phyloP scores from a whole-genome alignment of 1,140 invertebrate genomes.

The Dendrolimus punctatus region DNA sequence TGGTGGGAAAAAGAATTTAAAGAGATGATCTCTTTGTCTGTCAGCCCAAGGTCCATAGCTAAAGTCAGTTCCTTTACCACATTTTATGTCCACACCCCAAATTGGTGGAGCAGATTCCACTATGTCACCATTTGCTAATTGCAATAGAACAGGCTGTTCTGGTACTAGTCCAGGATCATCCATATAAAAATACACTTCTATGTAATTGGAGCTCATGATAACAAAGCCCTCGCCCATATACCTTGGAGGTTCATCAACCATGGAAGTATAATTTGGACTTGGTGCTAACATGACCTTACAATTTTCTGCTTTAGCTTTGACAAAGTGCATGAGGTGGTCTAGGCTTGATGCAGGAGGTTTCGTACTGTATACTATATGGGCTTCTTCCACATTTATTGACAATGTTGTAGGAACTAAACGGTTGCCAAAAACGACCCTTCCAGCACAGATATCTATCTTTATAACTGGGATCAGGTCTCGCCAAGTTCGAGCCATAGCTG shows the following conservation, averaged over 20 bases:
- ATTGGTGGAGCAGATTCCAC: slow-evolving; percentile 93
- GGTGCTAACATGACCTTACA: slow-evolving; percentile 94
- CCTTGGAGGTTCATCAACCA: slow-evolving; percentile 95
- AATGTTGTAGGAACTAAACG: slow-evolving; percentile 93
- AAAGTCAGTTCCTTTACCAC: slow-evolving; percentile 96
- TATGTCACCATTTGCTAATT: slow-evolving; percentile 93
- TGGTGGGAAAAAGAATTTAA: slow-evolving; percentile 96
- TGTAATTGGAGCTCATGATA: slow-evolving; percentile 94
- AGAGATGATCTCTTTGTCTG: slow-evolving; percentile 94
- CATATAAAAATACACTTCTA: slow-evolving; percentile 97
- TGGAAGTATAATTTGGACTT: slow-evolving; percentile 93
- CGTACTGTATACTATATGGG: slow-evolving; percentile 95
- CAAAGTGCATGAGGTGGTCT: slow-evolving; percentile 97
- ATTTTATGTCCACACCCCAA: slow-evolving; percentile 96
- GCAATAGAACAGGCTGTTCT: slow-evolving; percentile 90
- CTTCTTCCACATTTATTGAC: slow-evolving; percentile 94
- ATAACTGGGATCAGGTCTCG: slow-evolving; percentile 97
- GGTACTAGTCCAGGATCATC: slow-evolving; percentile 94
- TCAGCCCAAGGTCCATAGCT: slow-evolving; percentile 99
- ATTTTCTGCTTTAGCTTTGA: slow-evolving; percentile 96
- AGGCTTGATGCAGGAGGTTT: slow-evolving; percentile 93
- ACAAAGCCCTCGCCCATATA: slow-evolving; percentile 99
- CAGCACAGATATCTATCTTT: slow-evolving; percentile 93
- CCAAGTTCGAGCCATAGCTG: slow-evolving; percentile 90
- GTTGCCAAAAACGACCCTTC: slow-evolving; percentile 97